Evolutionary conservation across 1,140 invertebrate genomes (phyloP).

Genomic region (Megalopta genalis): DNA sequence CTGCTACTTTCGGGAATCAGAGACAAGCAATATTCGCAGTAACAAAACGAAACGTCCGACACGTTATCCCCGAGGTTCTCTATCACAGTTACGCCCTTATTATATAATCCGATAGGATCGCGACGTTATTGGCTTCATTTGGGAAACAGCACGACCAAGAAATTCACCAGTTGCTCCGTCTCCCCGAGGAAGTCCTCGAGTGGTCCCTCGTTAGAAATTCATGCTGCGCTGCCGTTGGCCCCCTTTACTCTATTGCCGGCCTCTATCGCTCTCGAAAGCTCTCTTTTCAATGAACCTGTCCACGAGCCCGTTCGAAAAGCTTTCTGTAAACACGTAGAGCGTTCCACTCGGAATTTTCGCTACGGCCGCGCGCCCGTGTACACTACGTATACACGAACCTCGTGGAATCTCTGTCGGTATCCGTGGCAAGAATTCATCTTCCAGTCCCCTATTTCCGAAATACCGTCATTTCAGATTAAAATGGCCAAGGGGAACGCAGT

Average conservation of each 20-base stretch:
- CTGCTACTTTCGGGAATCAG: too few relatives aligned
- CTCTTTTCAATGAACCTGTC: constrained; percentile 18
- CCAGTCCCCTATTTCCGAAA: background rate
- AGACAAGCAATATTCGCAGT: too few relatives aligned
- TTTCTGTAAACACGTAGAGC: constrained; percentile 11
- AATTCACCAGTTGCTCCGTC: constrained; percentile 61
- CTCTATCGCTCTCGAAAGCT: constrained; percentile 25
- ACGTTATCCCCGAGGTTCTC: background rate
- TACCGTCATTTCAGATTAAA: background rate
- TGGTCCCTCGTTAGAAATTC: constrained; percentile 68
- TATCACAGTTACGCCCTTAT: constrained; percentile 26
- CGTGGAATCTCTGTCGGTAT: background rate
- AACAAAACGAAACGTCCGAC: background rate
- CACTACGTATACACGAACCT: background rate
- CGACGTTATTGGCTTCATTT: constrained; percentile 55
- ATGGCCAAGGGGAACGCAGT: background rate
- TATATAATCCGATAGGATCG: constrained; percentile 40
- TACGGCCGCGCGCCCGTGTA: background rate
- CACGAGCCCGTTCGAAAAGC: constrained; percentile 5
- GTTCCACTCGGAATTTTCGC: constrained; percentile 6
- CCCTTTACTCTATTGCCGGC: too few relatives aligned
- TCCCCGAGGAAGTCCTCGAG: constrained; percentile 34
- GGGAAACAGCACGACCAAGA: constrained; percentile 48
- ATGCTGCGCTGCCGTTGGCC: constrained; percentile 7
- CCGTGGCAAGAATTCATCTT: background rate